Percentiles rank a stretch among this genome's conserved stretches.
phyloP scores from a whole-genome alignment of 2,113 vertebrate genomes.

The Rhinichthys klamathensis region DNA sequence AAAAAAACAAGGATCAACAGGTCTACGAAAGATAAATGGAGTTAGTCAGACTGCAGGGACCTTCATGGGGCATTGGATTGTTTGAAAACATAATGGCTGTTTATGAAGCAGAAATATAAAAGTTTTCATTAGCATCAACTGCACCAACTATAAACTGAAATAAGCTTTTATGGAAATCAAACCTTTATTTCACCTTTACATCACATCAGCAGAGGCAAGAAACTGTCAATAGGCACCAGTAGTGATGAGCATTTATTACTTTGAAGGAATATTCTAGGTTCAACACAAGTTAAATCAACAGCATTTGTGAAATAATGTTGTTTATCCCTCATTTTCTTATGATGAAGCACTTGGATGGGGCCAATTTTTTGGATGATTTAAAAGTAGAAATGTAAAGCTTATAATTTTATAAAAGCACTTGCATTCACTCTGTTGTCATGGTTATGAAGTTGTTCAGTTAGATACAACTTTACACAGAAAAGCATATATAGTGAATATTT shows the following conservation, averaged over 20 bases:
- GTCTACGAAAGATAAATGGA: neutral
- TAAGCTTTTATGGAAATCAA: neutral
- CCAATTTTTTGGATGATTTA: neutral
- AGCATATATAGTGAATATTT: neutral
- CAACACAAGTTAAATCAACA: neutral
- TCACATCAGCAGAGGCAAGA: neutral
- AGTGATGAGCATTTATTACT: neutral
- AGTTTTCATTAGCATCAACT: constrained; percentile 17
- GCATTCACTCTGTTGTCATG: neutral
- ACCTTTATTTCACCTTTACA: neutral
- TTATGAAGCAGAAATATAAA: constrained; percentile 6
- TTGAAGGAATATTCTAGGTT: neutral
- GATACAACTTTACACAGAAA: neutral
- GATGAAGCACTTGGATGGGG: neutral
- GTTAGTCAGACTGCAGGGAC: constrained; percentile 7
- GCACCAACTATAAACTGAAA: constrained; percentile 4
- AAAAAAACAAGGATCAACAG: neutral
- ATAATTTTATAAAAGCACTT: neutral
- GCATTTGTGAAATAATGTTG: neutral
- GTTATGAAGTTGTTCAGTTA: neutral
- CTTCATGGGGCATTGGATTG: neutral
- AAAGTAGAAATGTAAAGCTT: neutral
- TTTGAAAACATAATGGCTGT: neutral
- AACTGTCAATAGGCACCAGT: neutral
- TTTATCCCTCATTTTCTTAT: neutral